phyloP scores from a whole-genome alignment of 2,888 invertebrate species.

The Agrilus mali region DNA sequence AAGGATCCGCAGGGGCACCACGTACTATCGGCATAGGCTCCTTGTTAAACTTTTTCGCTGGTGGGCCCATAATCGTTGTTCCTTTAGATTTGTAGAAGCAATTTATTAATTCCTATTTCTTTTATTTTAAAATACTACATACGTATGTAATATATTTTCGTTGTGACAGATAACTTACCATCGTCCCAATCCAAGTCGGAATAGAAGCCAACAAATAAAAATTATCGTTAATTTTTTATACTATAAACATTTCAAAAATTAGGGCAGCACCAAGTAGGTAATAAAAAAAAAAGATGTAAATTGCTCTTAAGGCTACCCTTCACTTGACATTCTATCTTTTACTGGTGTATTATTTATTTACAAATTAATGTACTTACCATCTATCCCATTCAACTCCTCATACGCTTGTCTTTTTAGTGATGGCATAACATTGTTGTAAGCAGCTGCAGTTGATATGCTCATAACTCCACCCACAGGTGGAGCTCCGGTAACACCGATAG shows the following conservation, averaged over 20 bases:
- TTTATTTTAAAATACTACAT: too few species aligned
- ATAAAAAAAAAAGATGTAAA: too few species aligned
- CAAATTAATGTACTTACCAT: conserved; percentile 50
- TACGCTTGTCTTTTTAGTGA: conserved; percentile 74
- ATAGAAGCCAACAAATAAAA: conserved; percentile 43
- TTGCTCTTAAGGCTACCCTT: too few species aligned
- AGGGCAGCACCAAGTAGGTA: too few species aligned
- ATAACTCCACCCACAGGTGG: too few species aligned
- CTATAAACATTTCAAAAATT: too few species aligned
- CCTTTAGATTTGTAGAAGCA: conserved; percentile 16
- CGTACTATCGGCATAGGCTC: conserved; percentile 38
- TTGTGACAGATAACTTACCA: conserved; percentile 34
- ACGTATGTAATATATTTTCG: too few species aligned
- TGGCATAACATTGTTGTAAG: conserved; percentile 39
- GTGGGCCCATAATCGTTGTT: conserved; percentile 37
- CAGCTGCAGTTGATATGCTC: conserved; percentile 23
- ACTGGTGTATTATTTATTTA: too few species aligned
- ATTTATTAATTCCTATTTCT: neutral
- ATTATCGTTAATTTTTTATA: conserved; percentile 14
- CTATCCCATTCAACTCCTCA: conserved; percentile 81
- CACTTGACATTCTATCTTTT: too few species aligned
- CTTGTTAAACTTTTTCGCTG: conserved; percentile 73
- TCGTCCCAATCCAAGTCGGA: conserved; percentile 52
- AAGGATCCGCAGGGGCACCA: conserved; percentile 37
- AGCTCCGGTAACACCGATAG: too few species aligned